A percentile compares a stretch with the other conserved stretches of the same genome.
phyloP scores from a whole-genome alignment of 2,888 invertebrate species.

The Acanthoscelides obtectus region DNA sequence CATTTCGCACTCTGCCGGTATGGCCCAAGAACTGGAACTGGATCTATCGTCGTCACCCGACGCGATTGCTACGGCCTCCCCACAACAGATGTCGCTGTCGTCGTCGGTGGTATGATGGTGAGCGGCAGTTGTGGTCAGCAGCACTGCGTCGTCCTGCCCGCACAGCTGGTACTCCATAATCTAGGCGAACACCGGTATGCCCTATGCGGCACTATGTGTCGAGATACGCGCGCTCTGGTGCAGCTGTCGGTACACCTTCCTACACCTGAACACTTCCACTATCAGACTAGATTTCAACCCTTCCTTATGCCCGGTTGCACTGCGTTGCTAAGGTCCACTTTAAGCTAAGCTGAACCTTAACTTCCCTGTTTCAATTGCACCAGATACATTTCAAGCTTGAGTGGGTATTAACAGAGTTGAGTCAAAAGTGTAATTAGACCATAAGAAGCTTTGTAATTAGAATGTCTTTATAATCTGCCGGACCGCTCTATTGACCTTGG shows the following conservation, averaged over 20 bases:
- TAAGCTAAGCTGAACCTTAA: too few relatives aligned
- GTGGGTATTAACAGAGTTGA: too few relatives aligned
- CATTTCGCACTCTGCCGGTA: constrained; percentile 24
- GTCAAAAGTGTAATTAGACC: too few relatives aligned
- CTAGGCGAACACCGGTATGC: background rate
- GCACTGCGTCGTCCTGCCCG: constrained; percentile 36
- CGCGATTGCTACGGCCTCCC: constrained; percentile 7
- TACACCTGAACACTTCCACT: background rate
- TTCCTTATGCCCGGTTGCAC: too few relatives aligned
- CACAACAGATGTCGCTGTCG: background rate
- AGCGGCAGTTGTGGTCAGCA: constrained; percentile 13
- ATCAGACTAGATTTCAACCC: too few relatives aligned
- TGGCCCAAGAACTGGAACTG: constrained; percentile 38
- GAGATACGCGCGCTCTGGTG: constrained; percentile 1
- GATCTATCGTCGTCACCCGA: constrained; percentile 28
- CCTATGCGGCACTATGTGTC: background rate
- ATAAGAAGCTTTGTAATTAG: too few relatives aligned
- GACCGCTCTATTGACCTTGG: too few relatives aligned
- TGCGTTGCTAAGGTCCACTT: too few relatives aligned
- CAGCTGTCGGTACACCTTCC: background rate
- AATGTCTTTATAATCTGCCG: too few relatives aligned
- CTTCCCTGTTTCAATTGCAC: too few relatives aligned
- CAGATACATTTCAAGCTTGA: too few relatives aligned
- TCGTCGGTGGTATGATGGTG: background rate
- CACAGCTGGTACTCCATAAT: constrained; percentile 47